Evolutionary conservation across 2,888 invertebrate genomes (phyloP), one percentile per base, ranked within the genome.

Genomic region (Caenorhabditis sp.): DNA sequence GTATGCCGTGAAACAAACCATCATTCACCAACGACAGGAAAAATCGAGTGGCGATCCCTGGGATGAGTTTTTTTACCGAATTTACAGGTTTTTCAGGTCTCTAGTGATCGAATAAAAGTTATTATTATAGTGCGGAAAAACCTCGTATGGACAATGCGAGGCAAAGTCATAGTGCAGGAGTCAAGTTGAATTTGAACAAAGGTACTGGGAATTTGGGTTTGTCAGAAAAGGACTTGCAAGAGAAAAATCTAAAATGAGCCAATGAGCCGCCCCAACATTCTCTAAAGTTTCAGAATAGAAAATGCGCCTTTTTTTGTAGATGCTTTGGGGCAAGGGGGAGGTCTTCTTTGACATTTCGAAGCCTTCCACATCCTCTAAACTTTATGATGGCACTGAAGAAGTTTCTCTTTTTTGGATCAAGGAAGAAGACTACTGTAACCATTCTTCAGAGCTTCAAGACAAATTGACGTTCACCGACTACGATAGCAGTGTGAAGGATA

Each of bases 1-100:
- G 79, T 82, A 79, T 41, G 82, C 82, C 54, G 74, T 82, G 8
- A 82, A 82, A 44, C 77, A 77, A 63, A 82, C 82, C 7, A 82
- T 82, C 12, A 77, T 82, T 7, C 35, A 69, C 4, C 64, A 61
- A 19, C 47, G 74, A 2, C 70, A 82, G 49, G 79, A 82, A 49
- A 79, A 74, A 28, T 63, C 69, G 0, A 77, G 49, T 51, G 82
- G 79, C 8, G 82, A 82, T 19, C 79, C 77, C 3, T 82, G 82
- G 82, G 82, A 82, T 26, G 77, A 79, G 41, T 82, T 82, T 58
- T 82, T 82, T 51, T 82, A 63, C 26, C 31, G 64, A n/a, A 72
- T 77, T 12, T 82, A 77, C 38, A 81, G 63, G 74, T 80, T 35
- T 38, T 56, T 28, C 6, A 38, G 14, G 1, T 28, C 14, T 5